Conservation (phyloP, 2,797 vertebrate genomes). For the Catharus ustulatus region DNA sequence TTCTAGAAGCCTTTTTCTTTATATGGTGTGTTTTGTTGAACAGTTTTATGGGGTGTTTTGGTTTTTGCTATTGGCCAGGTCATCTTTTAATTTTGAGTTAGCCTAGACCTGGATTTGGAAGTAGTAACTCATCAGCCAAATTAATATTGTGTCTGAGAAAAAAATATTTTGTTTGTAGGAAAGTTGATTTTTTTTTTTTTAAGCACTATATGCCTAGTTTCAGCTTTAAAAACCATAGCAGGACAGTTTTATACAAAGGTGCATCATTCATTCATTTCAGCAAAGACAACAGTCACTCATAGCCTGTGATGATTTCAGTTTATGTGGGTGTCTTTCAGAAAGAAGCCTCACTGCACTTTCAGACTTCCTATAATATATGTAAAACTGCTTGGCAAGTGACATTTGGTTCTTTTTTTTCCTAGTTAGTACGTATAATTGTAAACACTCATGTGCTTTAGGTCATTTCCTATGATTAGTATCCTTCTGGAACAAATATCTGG, state of each 20-base stretch:
- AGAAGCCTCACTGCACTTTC: neutral
- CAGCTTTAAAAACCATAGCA: neutral
- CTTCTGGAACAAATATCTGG: constrained; percentile 48
- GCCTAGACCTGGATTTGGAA: neutral
- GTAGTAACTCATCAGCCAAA: neutral
- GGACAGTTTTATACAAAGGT: neutral
- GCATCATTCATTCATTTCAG: neutral
- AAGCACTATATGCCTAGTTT: neutral
- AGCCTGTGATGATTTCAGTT: neutral
- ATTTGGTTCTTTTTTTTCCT: neutral
- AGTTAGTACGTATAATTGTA: neutral
- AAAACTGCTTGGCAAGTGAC: constrained; percentile 2
- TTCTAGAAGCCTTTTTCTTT: neutral
- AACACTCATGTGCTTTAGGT: constrained; percentile 2
- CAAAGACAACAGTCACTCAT: fast-evolving
- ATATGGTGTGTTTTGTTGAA: neutral
- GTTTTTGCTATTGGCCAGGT: neutral
- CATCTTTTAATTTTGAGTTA: neutral
- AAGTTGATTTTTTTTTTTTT: neutral
- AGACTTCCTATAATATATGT: neutral
- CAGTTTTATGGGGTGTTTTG: neutral
- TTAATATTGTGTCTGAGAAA: neutral
- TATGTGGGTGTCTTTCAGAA: neutral
- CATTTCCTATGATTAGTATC: constrained; percentile 35
- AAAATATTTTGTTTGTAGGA: neutral